phyloP scores from a whole-genome alignment of 2,888 invertebrate genomes.

The Callinectes sapidus region DNA sequence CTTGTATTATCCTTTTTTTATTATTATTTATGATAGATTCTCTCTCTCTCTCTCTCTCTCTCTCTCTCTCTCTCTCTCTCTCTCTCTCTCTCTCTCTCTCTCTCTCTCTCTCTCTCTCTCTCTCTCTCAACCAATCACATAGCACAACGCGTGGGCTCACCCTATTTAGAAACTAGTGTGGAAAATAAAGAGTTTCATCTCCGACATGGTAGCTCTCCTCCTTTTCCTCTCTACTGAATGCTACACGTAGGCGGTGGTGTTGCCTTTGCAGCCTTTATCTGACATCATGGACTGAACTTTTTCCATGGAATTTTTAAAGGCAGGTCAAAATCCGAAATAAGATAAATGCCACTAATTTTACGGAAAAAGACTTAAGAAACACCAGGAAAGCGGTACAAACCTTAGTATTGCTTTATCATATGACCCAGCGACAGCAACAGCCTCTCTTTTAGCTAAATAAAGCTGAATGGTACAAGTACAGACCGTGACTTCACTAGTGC shows the following conservation, averaged over 20 bases:
- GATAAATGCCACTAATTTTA: not conserved
- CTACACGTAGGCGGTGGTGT: not conserved
- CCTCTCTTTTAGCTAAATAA: too few relatives aligned
- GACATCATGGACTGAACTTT: not conserved
- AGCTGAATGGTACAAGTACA: too few relatives aligned
- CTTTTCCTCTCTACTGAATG: not conserved
- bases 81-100: conserved; percentile 1
- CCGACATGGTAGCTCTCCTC: not conserved
- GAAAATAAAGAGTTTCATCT: not conserved
- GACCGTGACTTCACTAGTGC: too few relatives aligned
- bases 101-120: conserved; percentile 1
- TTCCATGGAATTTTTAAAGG: not conserved
- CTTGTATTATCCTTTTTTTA: not conserved
- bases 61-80: not conserved
- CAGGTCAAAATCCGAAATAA: not conserved
- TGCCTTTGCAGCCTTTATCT: not conserved
- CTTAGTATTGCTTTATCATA: not conserved
- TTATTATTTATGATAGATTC: not conserved
- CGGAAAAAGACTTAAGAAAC: not conserved
- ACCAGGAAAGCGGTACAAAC: not conserved
- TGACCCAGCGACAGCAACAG: not conserved
- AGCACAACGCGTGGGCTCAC: not conserved
- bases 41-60: too few relatives aligned
- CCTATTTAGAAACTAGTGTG: not conserved
- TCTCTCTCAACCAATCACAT: not conserved